Evolutionary conservation across 2,888 invertebrate species (phyloP).

Genomic region (Torymus aiolomorphi): DNA sequence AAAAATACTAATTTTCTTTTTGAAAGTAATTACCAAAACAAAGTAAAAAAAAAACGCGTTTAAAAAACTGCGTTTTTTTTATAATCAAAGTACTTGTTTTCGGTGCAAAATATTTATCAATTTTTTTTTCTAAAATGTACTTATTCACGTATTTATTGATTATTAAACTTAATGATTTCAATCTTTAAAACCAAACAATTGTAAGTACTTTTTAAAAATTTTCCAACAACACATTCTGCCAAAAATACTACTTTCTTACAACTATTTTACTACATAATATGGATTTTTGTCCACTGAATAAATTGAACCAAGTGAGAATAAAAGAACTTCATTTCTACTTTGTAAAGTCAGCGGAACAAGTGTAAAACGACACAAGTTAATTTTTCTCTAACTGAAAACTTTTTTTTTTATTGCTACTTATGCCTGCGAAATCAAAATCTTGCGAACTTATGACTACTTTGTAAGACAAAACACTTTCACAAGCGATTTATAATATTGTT

Average conservation of each 20-base stretch:
- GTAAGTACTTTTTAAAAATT: constrained; percentile 36
- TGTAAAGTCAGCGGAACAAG: constrained; percentile 31
- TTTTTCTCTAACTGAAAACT: constrained; percentile 30
- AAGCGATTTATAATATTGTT: constrained; percentile 44
- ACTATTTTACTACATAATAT: constrained; percentile 34
- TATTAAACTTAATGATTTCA: constrained; percentile 31
- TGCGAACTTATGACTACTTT: constrained; percentile 37
- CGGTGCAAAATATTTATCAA: constrained; percentile 26
- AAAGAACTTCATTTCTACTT: constrained; percentile 48
- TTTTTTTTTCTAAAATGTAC: constrained; percentile 41
- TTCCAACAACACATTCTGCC: constrained; percentile 49
- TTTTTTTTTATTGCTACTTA: constrained; percentile 32
- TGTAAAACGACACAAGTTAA: constrained; percentile 29
- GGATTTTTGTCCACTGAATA: constrained; percentile 25
- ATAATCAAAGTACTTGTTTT: constrained; percentile 20
- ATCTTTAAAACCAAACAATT: constrained; percentile 25
- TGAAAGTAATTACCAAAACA: not conserved
- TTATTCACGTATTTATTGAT: constrained; percentile 40
- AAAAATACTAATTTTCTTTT: constrained; percentile 25
- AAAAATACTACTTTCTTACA: constrained; percentile 49
- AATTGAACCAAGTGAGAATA: constrained; percentile 44
- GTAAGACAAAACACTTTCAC: constrained; percentile 33
- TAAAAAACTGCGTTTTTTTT: constrained; percentile 19
- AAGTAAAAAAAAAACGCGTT: constrained; percentile 23
- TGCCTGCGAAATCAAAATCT: constrained; percentile 45